phyloP scores from a whole-genome alignment of 2,113 vertebrate species.

The Tyrannus savana region DNA sequence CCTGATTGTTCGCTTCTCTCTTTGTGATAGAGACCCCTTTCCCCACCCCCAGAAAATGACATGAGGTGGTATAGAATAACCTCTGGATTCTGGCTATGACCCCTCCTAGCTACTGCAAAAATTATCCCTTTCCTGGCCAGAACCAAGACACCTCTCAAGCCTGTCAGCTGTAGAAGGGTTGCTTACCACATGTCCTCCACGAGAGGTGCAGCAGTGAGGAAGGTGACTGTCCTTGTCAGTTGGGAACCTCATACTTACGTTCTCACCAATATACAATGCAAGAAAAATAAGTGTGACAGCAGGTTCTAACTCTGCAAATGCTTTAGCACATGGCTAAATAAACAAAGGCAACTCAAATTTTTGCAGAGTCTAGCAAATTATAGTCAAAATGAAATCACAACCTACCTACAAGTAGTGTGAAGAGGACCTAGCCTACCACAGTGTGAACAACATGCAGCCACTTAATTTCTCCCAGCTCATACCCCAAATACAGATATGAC shows the following conservation, averaged over 20 bases:
- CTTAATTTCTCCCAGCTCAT: neutral
- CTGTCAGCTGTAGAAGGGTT: neutral
- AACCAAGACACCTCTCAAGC: neutral
- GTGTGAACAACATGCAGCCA: neutral
- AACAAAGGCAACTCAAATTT: neutral
- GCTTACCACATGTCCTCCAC: accelerated
- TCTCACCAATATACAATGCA: neutral
- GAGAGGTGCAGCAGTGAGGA: accelerated
- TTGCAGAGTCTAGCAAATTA: neutral
- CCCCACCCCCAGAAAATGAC: neutral
- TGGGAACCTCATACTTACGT: neutral
- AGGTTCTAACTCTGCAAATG: neutral
- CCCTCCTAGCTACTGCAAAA: neutral
- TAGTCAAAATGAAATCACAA: neutral
- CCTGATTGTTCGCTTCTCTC: accelerated
- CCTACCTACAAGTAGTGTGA: accelerated
- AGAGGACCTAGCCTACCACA: neutral
- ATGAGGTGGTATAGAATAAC: neutral
- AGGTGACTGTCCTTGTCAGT: accelerated
- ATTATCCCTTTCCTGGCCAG: neutral
- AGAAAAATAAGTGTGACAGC: neutral
- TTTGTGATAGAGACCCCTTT: accelerated
- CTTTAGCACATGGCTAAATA: neutral
- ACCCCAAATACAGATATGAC: neutral
- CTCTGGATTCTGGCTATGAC: neutral